Base-by-base conservation (phyloP, 2,113 vertebrate genomes). In the Zapus hudsonius region DNA sequence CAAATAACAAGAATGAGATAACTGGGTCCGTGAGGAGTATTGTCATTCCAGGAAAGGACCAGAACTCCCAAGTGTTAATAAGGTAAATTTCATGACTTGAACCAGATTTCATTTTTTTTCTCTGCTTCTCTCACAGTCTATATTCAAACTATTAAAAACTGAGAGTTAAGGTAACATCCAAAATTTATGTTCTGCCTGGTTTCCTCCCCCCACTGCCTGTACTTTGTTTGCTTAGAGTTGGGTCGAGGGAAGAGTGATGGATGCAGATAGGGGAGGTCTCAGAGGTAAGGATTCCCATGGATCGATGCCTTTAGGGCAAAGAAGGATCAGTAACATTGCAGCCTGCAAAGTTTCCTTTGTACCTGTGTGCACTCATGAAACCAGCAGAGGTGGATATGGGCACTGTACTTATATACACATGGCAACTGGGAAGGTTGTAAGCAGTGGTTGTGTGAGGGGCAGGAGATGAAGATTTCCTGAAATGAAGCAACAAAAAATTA, bases 331-430 rank as follows among this genome's bases (percentile, higher is more conserved):
- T 36, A 36, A 27, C 25, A 57, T 9, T 19, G 4, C 29, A 19
- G 33, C 25, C 42, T 36, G 11, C 17, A 27, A 10, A 19, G 19
- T 31, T 29, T 59, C 52, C 29, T 91, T 42, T 79, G 74, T 67
- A 47, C 66, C 33, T 85, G 29, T 66, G 57, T 66, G 31, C 1
- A 33, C 3, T 15, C 11, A 2, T 19, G 7, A 15, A 16, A 23
- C 17, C 12, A 74, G 11, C 10, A 59, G 52, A 8, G 47, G 12
- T 52, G 52, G 12, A 13, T 52, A 15, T 52, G 52, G 12, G 52
- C 16, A 15, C 52, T 2, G 9, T 4, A 4, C 29, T 9, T 3
- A 19, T 13, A 19, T 23, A 25, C 9, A 16, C 10, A 10, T 64
- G 31, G 44, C 19, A n/a, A 29, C 19, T 36, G 57, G 52, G n/a